phyloP scores from a whole-genome alignment of 2,113 vertebrate genomes.

The Cavia aperea region DNA sequence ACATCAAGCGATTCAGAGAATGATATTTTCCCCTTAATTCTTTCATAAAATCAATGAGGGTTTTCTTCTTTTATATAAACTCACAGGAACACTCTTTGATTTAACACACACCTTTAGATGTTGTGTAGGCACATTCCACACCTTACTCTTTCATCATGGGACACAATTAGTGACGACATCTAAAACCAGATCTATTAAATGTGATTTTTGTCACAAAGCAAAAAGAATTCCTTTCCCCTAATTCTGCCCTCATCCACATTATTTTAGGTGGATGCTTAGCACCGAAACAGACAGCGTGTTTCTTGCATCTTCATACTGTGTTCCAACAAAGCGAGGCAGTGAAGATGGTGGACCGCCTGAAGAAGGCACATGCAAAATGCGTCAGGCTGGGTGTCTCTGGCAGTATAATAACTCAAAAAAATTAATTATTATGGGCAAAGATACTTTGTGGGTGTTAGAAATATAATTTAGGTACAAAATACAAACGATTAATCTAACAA shows the following conservation, averaged over 20 bases:
- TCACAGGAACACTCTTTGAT: conserved; percentile 62
- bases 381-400: background rate
- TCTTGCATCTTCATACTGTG: background rate
- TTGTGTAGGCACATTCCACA: conserved; percentile 70
- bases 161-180: conserved; percentile 70
- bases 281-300: conserved; percentile 51
- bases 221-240: conserved; percentile 60
- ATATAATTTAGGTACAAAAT: conserved; percentile 13
- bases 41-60: conserved; percentile 58
- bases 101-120: conserved; percentile 69
- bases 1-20: conserved; percentile 36
- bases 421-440: background rate
- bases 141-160: conserved; percentile 70
- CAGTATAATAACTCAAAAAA: background rate
- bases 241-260: conserved; percentile 48
- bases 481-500: conserved; percentile 16
- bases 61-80: conserved; percentile 69
- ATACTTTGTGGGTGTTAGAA: background rate
- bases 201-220: conserved; percentile 71
- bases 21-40: conserved; percentile 46
- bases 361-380: background rate
- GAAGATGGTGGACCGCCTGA: background rate
- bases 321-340: background rate
- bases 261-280: conserved; percentile 30
- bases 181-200: conserved; percentile 76